Evolutionary conservation across 2,113 vertebrate species (phyloP), one percentile per base, ranked within the genome.

Genomic region (Agelaius tricolor): DNA sequence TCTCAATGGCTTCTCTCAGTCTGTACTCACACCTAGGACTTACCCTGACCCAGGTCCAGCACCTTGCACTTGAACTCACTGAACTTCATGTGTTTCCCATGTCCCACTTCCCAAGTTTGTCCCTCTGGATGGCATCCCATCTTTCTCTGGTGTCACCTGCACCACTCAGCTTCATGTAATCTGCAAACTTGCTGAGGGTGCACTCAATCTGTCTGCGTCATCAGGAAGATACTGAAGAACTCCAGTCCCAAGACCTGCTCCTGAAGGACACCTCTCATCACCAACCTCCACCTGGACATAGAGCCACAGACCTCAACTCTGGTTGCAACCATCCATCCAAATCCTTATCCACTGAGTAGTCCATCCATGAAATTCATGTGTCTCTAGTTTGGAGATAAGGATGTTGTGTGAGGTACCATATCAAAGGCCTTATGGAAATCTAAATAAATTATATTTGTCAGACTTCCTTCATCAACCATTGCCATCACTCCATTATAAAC

Each of bases 141-240:
- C n/a, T 28, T 75, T 31, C 30, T 76, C 78, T 31, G 30, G 30
- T 47, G 55, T 47, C 62, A 47, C 8, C 14, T 68, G 13, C 21
- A 62, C 20, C 16, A 17, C 28, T n/a, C 24, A 75, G 61, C n/a
- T 61, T n/a, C 61, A 30, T 18, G 24, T 11, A 47, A 47, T 27
- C 71, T 35, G 55, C 62, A 62, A 41, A 55, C 17, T 8, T 54
- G 20, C 30, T 22, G 24, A 75, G 62, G 54, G 39, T 61, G 30
- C 20, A 35, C 30, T 54, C 13, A 9, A 14, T 54, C 46, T 1
- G 0, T 52, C 10, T 39, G n/a, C 2, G 0, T 30, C 13, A 8
- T 3, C 2, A 2, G 37, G 54, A 39, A 68, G 24, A 67, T 13
- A 54, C 19, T n/a, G 39, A 46, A 89, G 44, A 67, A 41, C 52